phyloP scores from a whole-genome alignment of 1,140 invertebrate genomes.

The Drosophila navojoa region DNA sequence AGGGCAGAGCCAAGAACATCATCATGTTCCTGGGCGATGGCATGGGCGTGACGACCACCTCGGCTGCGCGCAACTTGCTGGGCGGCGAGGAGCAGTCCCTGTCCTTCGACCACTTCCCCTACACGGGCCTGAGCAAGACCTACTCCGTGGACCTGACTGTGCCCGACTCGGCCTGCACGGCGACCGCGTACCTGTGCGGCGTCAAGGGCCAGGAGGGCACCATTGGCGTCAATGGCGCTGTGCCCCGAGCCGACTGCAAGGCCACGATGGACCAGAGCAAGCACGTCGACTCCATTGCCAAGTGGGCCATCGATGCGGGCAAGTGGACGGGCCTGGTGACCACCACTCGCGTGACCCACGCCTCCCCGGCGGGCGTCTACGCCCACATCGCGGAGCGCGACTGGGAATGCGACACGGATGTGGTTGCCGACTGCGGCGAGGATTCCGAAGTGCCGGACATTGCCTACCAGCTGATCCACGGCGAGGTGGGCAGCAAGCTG shows the following conservation, averaged over 20 bases:
- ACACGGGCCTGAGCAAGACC: slow-evolving; percentile 91
- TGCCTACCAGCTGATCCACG: slow-evolving; percentile 89
- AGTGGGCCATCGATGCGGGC: slow-evolving; percentile 89
- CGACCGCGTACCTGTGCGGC: slow-evolving; percentile 91
- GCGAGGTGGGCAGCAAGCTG: slow-evolving; percentile 86
- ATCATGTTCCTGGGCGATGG: slow-evolving; percentile 92
- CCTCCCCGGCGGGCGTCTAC: slow-evolving; percentile 90
- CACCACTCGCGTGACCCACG: slow-evolving; percentile 92
- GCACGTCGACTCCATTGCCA: slow-evolving; percentile 87
- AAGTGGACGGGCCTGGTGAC: slow-evolving; percentile 91
- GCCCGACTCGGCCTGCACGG: slow-evolving; percentile 90
- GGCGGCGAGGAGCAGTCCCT: slow-evolving; percentile 88
- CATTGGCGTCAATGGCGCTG: slow-evolving; percentile 89
- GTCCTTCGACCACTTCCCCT: slow-evolving; percentile 91
- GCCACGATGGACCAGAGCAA: slow-evolving; percentile 85
- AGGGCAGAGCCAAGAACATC: slow-evolving; percentile 88
- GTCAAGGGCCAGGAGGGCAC: slow-evolving; percentile 92
- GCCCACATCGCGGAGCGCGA: slow-evolving; percentile 89
- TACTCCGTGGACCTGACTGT: slow-evolving; percentile 92
- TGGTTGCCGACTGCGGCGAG: slow-evolving; percentile 78
- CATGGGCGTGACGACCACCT: slow-evolving; percentile 91
- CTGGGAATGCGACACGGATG: slow-evolving; percentile 90
- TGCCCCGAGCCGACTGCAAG: slow-evolving; percentile 86
- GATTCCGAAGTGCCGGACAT: slow-evolving; percentile 88
- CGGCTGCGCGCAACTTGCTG: slow-evolving; percentile 87